Conservation (phyloP, 2,888 invertebrate species). For the Hyposoter didymator region DNA sequence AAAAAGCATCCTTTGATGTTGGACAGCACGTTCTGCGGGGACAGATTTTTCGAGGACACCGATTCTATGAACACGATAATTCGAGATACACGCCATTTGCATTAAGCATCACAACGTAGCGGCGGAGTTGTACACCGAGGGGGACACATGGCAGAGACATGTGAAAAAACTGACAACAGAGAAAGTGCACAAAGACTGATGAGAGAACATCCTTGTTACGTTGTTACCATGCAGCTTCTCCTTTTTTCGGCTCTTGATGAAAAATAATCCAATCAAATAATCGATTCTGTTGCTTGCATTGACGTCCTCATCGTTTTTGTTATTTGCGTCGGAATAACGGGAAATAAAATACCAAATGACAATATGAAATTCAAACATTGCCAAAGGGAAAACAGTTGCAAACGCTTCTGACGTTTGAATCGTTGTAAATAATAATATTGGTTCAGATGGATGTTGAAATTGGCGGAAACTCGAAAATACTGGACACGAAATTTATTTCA, state of each 20-base stretch:
- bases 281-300: neutral
- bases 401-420: neutral
- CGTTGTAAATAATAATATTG: neutral
- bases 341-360: neutral
- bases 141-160: neutral
- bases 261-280: neutral
- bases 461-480: no score
- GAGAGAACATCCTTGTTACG: neutral
- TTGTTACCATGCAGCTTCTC: neutral
- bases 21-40: neutral
- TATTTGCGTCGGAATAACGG: neutral
- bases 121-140: neutral
- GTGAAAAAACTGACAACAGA: neutral
- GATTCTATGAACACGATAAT: slow-evolving; percentile 17
- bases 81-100: slow-evolving; percentile 21
- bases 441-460: no score
- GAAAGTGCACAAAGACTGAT: neutral
- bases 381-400: neutral
- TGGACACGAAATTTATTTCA: no score
- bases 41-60: neutral
- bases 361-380: neutral
- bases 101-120: slow-evolving; percentile 7
- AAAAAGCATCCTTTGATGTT: slow-evolving; percentile 1
- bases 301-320: neutral
- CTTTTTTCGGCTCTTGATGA: neutral